phyloP scores from a whole-genome alignment of 1,140 invertebrate species.

The Euwallacea fornicatus region DNA sequence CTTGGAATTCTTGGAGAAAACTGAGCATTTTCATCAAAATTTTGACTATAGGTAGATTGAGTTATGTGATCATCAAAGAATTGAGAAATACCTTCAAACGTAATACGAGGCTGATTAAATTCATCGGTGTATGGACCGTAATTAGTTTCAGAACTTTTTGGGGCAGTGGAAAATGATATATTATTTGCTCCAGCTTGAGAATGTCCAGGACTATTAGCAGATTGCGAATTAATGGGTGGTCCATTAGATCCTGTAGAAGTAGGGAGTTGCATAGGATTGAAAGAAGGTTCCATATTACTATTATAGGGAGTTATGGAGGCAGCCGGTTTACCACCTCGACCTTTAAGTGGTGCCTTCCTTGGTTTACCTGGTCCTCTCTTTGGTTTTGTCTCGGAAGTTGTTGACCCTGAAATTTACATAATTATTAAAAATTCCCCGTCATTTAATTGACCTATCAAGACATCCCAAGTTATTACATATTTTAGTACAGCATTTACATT shows the following conservation, averaged over 20 bases:
- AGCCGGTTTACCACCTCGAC: slow-evolving; percentile 60
- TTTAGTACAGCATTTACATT: not conserved
- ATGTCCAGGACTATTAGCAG: slow-evolving; percentile 12
- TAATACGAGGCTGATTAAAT: slow-evolving; percentile 32
- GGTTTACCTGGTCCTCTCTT: slow-evolving; percentile 46
- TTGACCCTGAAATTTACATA: not conserved
- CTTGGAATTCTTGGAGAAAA: slow-evolving; percentile 13
- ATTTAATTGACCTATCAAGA: no score
- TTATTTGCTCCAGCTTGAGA: slow-evolving; percentile 19
- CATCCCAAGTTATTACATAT: no score
- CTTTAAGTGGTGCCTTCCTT: slow-evolving; percentile 41
- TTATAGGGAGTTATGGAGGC: slow-evolving; percentile 67
- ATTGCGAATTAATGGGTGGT: not conserved
- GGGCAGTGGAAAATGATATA: slow-evolving; percentile 28
- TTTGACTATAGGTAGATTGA: slow-evolving; percentile 31
- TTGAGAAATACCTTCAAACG: slow-evolving; percentile 37
- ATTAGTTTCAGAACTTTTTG: slow-evolving; percentile 11
- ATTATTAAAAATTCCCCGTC: no score
- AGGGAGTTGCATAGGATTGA: slow-evolving; percentile 15
- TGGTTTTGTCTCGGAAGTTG: slow-evolving; percentile 36
- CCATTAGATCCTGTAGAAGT: not conserved
- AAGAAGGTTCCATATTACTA: slow-evolving; percentile 26
- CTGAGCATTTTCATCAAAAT: slow-evolving; percentile 39
- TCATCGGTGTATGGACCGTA: slow-evolving; percentile 32
- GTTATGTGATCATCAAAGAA: slow-evolving; percentile 38